Base-by-base conservation (phyloP, 2,797 vertebrate species). In the Xenopus petersii region DNA sequence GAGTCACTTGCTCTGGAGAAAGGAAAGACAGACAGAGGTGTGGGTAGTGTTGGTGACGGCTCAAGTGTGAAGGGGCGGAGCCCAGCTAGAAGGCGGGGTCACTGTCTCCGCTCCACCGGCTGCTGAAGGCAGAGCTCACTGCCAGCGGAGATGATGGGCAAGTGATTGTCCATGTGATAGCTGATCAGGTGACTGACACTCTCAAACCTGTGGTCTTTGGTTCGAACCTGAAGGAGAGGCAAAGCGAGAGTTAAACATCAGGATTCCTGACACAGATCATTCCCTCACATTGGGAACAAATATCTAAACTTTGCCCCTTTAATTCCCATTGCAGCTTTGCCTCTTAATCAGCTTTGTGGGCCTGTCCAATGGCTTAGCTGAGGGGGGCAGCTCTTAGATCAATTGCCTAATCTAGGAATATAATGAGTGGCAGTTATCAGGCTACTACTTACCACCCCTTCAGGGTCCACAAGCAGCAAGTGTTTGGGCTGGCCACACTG, bases 91-190 rank as follows among this genome's bases (percentile, higher is more conserved):
- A 10, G 9, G 66, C 61, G 63, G 36, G 11, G 16, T 96, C 91
- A 98, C 77, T 84, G 84, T 83, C 92, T 92, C 86, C 95, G 93
- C 82, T 97, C 96, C 74, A 99, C 97, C 0, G 97, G 97, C 82
- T 99, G 96, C 82, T 98, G 95, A 76, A 99, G 93, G 84, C 95
- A 98, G 81, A 98, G 93, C 89, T 98, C 96, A 0, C 97, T 98
- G 81, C 97, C 97, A 0, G 97, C 97, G 0, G 97, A 98, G 82
- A 99, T 96, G 77, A 98, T 98, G 71, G 97, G 97, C 77, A 99
- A 90, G 79, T 94, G 92, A 93, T 99, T 99, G 94, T 98, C 97
- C 96, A 98, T 95, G 88, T 98, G 96, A 87, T 98, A 96, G 82
- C 96, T 96, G 90, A 98, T 98, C 83, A 98, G 92, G 88, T 98